Conservation (phyloP, 2,113 vertebrate genomes). For the Fulica atra region DNA sequence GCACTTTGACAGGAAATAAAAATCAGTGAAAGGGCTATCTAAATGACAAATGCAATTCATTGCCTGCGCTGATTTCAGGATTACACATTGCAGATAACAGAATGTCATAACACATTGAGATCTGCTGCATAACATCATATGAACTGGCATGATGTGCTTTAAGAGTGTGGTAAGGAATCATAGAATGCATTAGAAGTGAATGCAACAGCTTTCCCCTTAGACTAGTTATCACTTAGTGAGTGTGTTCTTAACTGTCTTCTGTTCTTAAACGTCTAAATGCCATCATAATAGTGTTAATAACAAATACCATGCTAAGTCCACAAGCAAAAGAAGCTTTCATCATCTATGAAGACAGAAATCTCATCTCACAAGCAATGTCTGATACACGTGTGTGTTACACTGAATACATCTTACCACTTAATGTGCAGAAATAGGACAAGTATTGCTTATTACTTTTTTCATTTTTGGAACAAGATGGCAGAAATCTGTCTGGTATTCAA, state of each 20-base stretch:
- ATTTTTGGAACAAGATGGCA: not conserved
- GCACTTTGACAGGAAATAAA: not conserved
- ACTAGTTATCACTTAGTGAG: not conserved
- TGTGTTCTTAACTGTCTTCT: not conserved
- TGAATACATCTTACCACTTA: not conserved
- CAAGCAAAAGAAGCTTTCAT: not conserved
- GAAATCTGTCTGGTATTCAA: not conserved
- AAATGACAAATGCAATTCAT: not conserved
- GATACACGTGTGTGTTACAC: not conserved
- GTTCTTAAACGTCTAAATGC: not conserved
- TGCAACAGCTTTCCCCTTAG: not conserved
- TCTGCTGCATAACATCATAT: not conserved
- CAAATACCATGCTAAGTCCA: not conserved
- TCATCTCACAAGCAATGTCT: not conserved
- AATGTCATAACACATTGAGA: not conserved
- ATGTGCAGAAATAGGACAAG: not conserved
- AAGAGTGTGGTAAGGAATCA: not conserved
- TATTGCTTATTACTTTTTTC: not conserved
- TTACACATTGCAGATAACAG: not conserved
- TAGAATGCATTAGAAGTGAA: not conserved
- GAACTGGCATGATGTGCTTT: not conserved
- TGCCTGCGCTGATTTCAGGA: not conserved
- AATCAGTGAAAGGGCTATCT: not conserved
- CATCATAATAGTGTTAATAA: not conserved
- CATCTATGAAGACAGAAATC: not conserved